Percentiles rank a stretch among this genome's conserved stretches.
These are phyloP conservation scores for Paedocypris micromegethes DNA, from an alignment of 2,797 vertebrate species.

Conservation along the genomic window DNA sequence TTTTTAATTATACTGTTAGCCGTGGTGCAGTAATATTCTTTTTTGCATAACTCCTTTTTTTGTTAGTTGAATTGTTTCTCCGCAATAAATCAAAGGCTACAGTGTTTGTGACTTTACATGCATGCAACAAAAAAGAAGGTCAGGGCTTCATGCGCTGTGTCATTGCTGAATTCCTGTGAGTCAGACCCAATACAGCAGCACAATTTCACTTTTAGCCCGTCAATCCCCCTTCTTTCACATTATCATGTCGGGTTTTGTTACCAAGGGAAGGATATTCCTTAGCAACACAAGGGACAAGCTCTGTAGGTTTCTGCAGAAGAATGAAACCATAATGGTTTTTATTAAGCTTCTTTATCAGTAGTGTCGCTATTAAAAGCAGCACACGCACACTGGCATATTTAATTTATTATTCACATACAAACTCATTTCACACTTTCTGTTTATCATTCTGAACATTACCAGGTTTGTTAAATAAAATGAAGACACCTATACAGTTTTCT, in stretches of 20 bases:
- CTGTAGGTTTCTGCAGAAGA: conserved; percentile 11
- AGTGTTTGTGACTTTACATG: neutral
- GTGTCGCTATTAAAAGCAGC: conserved; percentile 17
- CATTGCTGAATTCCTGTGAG: conserved; percentile 5
- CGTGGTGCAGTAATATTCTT: too few species aligned
- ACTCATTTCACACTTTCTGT: too few species aligned
- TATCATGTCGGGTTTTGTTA: conserved; percentile 36
- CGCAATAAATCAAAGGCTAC: neutral
- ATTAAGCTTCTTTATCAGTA: conserved; percentile 35
- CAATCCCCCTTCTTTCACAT: neutral
- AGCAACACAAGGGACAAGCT: conserved; percentile 23
- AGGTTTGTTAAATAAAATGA: too few species aligned
- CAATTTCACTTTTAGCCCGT: conserved; percentile 22
- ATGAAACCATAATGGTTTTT: conserved; percentile 31
- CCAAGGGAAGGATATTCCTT: conserved; percentile 35
- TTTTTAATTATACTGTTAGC: too few species aligned
- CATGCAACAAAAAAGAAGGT: neutral
- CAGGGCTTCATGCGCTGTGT: neutral
- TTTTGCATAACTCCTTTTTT: too few species aligned
- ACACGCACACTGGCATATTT: conserved; percentile 7
- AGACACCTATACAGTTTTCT: too few species aligned
- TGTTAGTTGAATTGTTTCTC: neutral
- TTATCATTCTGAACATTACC: too few species aligned
- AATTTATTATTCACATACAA: neutral
- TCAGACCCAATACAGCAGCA: conserved; percentile 5